These are phyloP conservation scores for Ceratitis capitata DNA, from an alignment of 1,140 invertebrate species.

Conservation along the genomic window DNA sequence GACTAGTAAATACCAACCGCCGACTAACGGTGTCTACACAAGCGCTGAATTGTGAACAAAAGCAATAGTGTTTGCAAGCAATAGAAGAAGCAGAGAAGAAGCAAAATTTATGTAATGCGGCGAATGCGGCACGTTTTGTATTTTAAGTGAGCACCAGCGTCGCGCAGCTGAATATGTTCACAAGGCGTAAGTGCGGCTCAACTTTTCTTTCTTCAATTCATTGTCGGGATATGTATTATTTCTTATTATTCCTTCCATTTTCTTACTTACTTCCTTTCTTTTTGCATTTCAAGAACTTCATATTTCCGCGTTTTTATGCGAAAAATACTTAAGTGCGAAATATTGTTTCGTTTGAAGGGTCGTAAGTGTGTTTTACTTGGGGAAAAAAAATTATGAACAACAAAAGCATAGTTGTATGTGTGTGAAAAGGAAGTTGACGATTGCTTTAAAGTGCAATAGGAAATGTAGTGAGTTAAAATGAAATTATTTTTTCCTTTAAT, in stretches of 20 bases:
- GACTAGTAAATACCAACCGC: constrained; percentile 18
- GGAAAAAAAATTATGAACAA: not conserved
- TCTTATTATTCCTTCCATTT: not conserved
- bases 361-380: not conserved
- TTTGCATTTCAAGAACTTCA: constrained; percentile 17
- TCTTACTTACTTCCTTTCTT: not conserved
- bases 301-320: constrained; percentile 29
- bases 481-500: not conserved
- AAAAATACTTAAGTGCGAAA: not conserved
- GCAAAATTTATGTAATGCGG: constrained; percentile 15
- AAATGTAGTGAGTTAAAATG: not conserved
- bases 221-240: not conserved
- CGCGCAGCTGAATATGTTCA: not conserved
- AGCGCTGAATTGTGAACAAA: not conserved
- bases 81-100: not conserved
- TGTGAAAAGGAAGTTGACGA: not conserved
- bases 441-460: not conserved
- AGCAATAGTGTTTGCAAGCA: not conserved
- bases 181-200: not conserved
- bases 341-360: not conserved
- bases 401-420: too few relatives aligned
- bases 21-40: not conserved
- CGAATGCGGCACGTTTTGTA: constrained; percentile 14
- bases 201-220: not conserved
- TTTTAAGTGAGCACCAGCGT: constrained; percentile 25